A percentile compares a stretch with the other conserved stretches of the same genome.
These are phyloP conservation scores for Circaetus gallicus DNA, from an alignment of 2,113 vertebrate genomes.

Conservation along the genomic window DNA sequence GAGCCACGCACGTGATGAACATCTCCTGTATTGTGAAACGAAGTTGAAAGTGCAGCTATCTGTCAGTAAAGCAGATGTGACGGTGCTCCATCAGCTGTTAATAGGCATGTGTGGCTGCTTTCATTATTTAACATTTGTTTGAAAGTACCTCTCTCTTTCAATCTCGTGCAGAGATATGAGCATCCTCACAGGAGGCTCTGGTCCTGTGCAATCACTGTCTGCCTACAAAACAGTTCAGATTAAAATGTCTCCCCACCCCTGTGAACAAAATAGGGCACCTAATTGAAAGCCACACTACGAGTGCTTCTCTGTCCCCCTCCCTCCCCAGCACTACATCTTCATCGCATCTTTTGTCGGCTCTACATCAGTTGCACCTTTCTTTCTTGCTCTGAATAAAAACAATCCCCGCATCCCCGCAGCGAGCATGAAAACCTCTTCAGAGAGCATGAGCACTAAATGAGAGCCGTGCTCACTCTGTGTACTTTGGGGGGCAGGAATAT, in stretches of 20 bases:
- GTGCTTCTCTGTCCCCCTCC: not conserved
- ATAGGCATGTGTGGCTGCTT: not conserved
- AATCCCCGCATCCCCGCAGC: not conserved
- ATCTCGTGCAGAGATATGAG: not conserved
- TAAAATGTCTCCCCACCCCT: not conserved
- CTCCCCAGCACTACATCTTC: not conserved
- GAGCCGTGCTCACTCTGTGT: not conserved
- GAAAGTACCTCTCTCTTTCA: not conserved
- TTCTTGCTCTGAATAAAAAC: conserved; percentile 27
- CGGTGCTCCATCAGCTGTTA: not conserved
- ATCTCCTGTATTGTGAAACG: not conserved
- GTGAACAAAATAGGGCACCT: not conserved
- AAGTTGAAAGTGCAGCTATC: not conserved
- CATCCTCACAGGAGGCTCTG: not conserved
- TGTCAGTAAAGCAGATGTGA: not conserved
- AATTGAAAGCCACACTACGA: not conserved
- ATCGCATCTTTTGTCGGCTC: not conserved
- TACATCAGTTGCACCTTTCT: not conserved
- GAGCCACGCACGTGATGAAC: rapidly evolving
- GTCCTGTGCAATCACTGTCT: not conserved
- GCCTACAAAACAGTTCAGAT: not conserved
- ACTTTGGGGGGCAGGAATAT: not conserved
- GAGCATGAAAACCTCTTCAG: conserved; percentile 12
- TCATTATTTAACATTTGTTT: not conserved
- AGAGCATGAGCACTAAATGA: not conserved